phyloP scores from a whole-genome alignment of 64 coral and sea anemone species.

The Dendronephthya gigantea region DNA sequence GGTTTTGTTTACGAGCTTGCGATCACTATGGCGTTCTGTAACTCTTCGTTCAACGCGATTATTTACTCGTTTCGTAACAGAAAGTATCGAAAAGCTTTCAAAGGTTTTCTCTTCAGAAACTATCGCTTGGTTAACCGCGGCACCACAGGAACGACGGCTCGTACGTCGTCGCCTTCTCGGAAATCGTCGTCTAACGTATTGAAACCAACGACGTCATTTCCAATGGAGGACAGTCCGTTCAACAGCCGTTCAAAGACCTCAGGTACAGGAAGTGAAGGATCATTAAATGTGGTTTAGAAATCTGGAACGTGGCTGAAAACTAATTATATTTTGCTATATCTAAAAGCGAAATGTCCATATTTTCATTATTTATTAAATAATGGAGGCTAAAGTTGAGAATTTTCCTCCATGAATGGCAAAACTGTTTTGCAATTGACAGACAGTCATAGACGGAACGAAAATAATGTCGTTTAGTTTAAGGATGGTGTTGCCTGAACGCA shows the following conservation, averaged over 20 bases:
- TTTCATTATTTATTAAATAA: too few relatives aligned
- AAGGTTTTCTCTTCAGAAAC: not conserved
- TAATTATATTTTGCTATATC: not conserved
- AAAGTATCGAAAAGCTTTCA: not conserved
- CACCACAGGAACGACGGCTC: not conserved
- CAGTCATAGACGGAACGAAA: too few relatives aligned
- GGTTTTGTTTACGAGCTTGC: slow-evolving; percentile 5
- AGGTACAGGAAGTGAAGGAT: not conserved
- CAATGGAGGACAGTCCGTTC: not conserved
- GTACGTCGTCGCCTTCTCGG: not conserved
- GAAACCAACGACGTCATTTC: not conserved
- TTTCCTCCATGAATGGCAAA: too few relatives aligned
- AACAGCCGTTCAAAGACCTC: not conserved
- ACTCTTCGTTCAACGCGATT: not conserved
- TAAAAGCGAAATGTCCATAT: not conserved
- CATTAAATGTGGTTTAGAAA: not conserved
- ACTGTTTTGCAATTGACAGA: too few relatives aligned
- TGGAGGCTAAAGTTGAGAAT: too few relatives aligned
- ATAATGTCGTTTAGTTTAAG: too few relatives aligned
- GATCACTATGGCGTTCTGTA: not conserved
- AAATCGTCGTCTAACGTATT: not conserved
- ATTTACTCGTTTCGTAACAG: slow-evolving; percentile 15
- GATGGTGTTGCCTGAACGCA: not conserved
- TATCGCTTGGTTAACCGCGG: not conserved
- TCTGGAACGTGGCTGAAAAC: not conserved